Conservation (phyloP, 2,888 invertebrate species). For the Amorpha juglandis region DNA sequence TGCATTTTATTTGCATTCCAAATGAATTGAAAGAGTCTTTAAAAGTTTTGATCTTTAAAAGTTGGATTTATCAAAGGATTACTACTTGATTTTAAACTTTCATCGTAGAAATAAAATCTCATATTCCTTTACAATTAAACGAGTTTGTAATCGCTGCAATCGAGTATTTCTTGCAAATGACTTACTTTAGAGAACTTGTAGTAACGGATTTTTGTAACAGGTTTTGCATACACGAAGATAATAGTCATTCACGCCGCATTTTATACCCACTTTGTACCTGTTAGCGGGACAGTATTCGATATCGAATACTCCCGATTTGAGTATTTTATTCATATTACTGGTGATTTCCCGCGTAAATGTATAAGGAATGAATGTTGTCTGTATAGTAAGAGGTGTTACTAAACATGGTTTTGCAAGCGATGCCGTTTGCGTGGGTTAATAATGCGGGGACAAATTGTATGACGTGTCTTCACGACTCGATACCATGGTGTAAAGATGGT, state of each 20-base stretch:
- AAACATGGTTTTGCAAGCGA: constrained; percentile 10
- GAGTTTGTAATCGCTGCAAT: not conserved
- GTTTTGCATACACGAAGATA: not conserved
- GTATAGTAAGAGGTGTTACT: constrained; percentile 13
- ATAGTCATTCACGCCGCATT: not conserved
- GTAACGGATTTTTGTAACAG: not conserved
- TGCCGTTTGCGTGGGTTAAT: constrained; percentile 15
- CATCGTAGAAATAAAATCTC: not conserved
- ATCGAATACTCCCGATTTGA: not conserved
- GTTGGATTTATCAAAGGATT: not conserved
- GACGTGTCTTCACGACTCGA: constrained; percentile 16
- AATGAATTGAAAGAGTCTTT: not conserved
- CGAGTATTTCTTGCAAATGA: not conserved
- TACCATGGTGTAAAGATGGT: too few relatives aligned
- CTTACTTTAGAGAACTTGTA: constrained; percentile 4
- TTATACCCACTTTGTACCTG: not conserved
- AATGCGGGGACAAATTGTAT: constrained; percentile 19
- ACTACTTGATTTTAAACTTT: not conserved
- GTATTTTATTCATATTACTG: constrained; percentile 11
- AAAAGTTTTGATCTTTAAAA: not conserved
- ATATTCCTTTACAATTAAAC: not conserved
- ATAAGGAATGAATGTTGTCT: constrained; percentile 7
- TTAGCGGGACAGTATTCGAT: not conserved
- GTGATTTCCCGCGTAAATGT: not conserved
- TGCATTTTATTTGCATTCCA: constrained; percentile 17